These are phyloP conservation scores for Bellardia bayeri DNA, from an alignment of 2,888 invertebrate genomes.

Conservation along the genomic window DNA sequence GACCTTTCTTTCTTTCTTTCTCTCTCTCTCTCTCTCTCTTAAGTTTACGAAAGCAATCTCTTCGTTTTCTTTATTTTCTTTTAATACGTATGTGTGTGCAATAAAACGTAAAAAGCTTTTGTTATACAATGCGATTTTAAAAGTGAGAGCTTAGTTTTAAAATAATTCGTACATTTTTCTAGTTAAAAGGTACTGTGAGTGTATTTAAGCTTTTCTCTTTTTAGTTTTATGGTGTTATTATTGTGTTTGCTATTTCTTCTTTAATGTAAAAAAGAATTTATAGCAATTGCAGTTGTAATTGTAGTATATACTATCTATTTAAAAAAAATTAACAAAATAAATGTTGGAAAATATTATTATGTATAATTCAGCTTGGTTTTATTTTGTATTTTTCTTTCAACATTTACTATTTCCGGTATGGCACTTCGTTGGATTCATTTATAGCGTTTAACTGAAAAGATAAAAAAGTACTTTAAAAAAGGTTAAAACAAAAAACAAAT, in stretches of 20 bases:
- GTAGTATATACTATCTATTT: constrained; percentile 20
- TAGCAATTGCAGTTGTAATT: constrained; percentile 50
- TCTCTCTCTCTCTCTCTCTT: constrained; percentile 68
- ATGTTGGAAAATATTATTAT: constrained; percentile 57
- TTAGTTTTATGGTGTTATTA: not conserved
- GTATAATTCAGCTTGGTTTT: constrained; percentile 52
- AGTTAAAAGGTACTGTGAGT: constrained; percentile 7
- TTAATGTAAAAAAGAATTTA: constrained; percentile 76
- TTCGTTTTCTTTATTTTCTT: constrained; percentile 37
- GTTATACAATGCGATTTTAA: constrained; percentile 1
- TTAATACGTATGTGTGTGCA: constrained; percentile 30
- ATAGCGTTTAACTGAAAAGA: constrained; percentile 77
- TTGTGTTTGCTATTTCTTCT: constrained; percentile 71
- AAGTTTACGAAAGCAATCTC: constrained; percentile 63
- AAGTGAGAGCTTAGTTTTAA: constrained; percentile 40
- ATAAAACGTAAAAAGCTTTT: constrained; percentile 57
- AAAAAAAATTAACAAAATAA: constrained; percentile 55
- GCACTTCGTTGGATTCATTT: constrained; percentile 78
- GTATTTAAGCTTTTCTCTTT: constrained; percentile 49
- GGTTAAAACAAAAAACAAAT: not conserved
- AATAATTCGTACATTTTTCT: not conserved
- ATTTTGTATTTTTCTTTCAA: constrained; percentile 55
- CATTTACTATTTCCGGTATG: constrained; percentile 70
- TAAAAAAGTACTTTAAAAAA: not conserved
- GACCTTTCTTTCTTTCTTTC: constrained; percentile 77